A percentile compares a stretch with the other conserved stretches of the same genome.
Evolutionary conservation across 2,797 vertebrate genomes (phyloP).

Genomic region (Sylvilagus floridanus): DNA sequence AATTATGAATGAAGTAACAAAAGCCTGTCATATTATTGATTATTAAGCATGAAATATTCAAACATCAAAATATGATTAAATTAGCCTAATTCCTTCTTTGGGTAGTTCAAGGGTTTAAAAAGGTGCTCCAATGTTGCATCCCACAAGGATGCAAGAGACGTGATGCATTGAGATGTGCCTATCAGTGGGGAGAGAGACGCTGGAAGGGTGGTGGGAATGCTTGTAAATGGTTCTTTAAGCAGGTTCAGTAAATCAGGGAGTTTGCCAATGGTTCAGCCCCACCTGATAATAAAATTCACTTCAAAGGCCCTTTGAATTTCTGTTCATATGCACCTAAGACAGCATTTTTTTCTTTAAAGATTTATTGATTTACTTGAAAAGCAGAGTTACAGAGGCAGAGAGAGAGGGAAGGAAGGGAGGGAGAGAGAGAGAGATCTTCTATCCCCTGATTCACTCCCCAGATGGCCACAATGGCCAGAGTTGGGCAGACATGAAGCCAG

Average conservation of each 20-base stretch:
- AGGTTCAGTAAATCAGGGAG: neutral
- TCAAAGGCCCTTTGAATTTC: neutral
- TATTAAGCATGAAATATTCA: constrained; percentile 13
- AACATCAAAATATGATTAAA: neutral
- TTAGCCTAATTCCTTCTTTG: constrained; percentile 36
- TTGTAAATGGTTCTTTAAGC: neutral
- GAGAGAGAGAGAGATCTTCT: too few relatives aligned
- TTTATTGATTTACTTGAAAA: too few relatives aligned
- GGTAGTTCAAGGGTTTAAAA: neutral
- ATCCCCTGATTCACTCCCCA: too few relatives aligned
- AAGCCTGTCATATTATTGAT: neutral
- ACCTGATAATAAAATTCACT: neutral
- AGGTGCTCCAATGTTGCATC: neutral
- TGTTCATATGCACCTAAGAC: neutral
- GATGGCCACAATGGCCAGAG: too few relatives aligned
- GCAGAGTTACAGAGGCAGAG: too few relatives aligned
- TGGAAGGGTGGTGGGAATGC: too few relatives aligned
- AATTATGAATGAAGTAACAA: neutral
- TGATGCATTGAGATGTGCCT: neutral
- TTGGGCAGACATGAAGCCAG: too few relatives aligned
- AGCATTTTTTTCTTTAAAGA: neutral
- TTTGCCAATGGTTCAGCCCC: neutral
- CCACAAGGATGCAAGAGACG: accelerated
- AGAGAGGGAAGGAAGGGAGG: too few relatives aligned
- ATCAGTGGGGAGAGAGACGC: accelerated